Base-by-base conservation (phyloP, 1,140 invertebrate species). In the Metaphire vulgaris region DNA sequence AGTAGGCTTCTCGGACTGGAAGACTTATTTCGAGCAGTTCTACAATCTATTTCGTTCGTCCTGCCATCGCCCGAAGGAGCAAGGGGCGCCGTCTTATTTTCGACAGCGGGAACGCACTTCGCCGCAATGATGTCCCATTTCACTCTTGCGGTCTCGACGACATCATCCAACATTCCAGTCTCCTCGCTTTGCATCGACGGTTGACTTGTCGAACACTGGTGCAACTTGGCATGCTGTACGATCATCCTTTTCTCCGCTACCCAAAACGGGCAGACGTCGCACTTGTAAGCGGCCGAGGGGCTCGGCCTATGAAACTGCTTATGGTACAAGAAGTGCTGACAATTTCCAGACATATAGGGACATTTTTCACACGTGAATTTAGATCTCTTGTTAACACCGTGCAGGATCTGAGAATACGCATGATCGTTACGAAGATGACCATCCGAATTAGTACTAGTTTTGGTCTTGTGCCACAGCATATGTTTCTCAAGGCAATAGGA, bases 231-330 rank as follows among this genome's bases (percentile, higher is more conserved):
- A 83, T 93, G 92, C 81, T 93, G 91, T 80, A 91, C 90, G 1
- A 95, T 85, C 16, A 94, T 87, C 81, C 93, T 91, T 67, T 90
- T 88, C 83, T 92, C 92, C 33, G 90, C 91, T 0, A 93, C 92
- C 82, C 92, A 93, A 81, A 93, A 95, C 77, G 91, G 90, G 84
- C 93, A 95, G 75, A 90, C 86, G 0, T 89, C 89, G 84, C 93
- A 95, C 83, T 92, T 92, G 84, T 91, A 93, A 30, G 90, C 90
- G 30, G 85, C 84, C 26, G 81, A 80, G 15, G 82, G 80, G 72
- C 90, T 89, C 6, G 91, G 89, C 64, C 91, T 89, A 82, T 95
- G 93, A 81, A 94, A 92, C 83, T 94, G 92, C 80, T 92, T 91
- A 80, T 94, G 92, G 83, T 94, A 93, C 78, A 92, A 89, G 81